Evolutionary conservation across 2,888 invertebrate species (phyloP), one percentile per base, ranked within the genome.

Genomic region (Lithophane leautieri): DNA sequence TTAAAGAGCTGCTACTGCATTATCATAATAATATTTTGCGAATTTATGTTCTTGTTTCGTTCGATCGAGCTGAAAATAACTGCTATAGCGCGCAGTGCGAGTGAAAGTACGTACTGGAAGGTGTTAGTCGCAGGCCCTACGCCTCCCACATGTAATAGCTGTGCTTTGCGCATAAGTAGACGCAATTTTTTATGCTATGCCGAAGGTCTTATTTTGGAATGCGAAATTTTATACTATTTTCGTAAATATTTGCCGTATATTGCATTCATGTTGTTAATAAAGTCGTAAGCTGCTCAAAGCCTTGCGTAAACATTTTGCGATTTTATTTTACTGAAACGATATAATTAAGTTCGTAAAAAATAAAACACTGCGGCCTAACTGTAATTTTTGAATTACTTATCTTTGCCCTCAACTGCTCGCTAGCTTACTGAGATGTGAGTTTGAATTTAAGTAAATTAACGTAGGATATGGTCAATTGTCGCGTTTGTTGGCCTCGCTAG

Each of bases 21-120:
- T 92, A 88, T 52, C 19, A 12, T 62, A 34, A 42, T 47, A n/a
- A 40, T 58, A 65, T 47, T 25, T 9, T 28, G 77, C 61, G 67
- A 68, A 47, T 52, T 65, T 16, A 25, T 60, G 25, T 42, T 16
- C 3, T 11, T 40, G 52, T 47, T 61, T 50, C 47, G 9, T 77
- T 70, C 34, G 58, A 62, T 68, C 1, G 22, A 42, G 16, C 42
- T 42, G 25, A 67, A 76, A 68, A 63, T 63, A 60, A 42, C n/a
- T 47, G 66, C 28, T 14, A 25, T 47, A 28, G n/a, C 44, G 79
- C 44, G 52, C 47, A n/a, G 28, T 56, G 78, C 71, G 34, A 65
- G 11, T 61, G 44, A 61, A 68, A 71, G 34, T 60, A 42, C 25
- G 14, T 14, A 3, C 25, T 42, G 52, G 0, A 14, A 19, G 34